phyloP scores from a whole-genome alignment of 2,888 invertebrate genomes.

The Tortrix viridana region DNA sequence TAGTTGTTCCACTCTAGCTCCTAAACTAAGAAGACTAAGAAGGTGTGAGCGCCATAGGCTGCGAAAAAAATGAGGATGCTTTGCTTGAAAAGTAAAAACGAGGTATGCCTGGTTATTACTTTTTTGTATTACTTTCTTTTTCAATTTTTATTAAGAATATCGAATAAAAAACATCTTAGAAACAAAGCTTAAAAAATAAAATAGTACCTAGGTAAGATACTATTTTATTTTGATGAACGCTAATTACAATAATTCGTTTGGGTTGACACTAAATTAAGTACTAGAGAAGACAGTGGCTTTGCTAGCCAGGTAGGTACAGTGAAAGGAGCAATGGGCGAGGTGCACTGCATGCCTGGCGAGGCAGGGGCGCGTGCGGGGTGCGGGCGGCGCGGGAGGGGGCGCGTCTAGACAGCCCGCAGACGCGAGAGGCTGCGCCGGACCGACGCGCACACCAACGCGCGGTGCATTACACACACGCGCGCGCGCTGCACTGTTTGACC shows the following conservation, averaged over 20 bases:
- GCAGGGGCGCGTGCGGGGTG: conserved; percentile 43
- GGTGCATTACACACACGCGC: conserved; percentile 59
- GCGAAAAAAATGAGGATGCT: no score
- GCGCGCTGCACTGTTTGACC: conserved; percentile 38
- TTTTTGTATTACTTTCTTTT: no score
- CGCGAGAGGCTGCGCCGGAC: conserved; percentile 77
- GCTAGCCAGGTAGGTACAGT: conserved; percentile 48
- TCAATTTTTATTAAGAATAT: no score
- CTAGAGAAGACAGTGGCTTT: conserved; percentile 37
- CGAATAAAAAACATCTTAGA: no score
- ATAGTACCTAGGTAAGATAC: no score
- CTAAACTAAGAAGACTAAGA: no score
- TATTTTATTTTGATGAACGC: no score
- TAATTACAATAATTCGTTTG: conserved; percentile 11
- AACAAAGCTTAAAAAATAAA: no score
- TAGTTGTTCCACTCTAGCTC: no score
- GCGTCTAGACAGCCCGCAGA: conserved; percentile 83
- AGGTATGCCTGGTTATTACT: no score
- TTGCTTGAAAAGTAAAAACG: no score
- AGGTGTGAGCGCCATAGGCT: no score
- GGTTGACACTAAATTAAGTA: conserved; percentile 1
- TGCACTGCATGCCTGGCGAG: conserved; percentile 43
- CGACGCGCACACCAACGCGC: conserved; percentile 60
- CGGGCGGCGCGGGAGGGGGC: conserved; percentile 51
- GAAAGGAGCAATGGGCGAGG: conserved; percentile 47